These are phyloP conservation scores for Zaprionus nigranus DNA, from an alignment of 1,140 invertebrate species.

Conservation along the genomic window DNA sequence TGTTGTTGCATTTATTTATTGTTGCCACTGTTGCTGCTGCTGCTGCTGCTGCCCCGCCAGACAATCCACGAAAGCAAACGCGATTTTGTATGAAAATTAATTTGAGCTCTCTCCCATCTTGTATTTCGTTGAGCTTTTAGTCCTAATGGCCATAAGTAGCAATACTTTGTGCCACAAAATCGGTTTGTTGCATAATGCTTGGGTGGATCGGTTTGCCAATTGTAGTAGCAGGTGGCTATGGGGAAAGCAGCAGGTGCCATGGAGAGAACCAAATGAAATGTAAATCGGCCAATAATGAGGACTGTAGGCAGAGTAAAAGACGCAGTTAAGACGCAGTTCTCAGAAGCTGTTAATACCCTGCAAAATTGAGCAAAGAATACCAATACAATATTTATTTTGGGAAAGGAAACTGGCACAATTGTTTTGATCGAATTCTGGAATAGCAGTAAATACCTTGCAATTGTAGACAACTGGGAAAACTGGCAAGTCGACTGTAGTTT, in stretches of 20 bases:
- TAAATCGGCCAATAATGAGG: conserved; percentile 29
- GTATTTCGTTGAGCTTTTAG: conserved; percentile 71
- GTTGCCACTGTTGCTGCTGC: conserved; percentile 46
- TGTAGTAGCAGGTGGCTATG: not conserved
- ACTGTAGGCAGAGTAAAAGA: not conserved
- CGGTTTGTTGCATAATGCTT: conserved; percentile 17
- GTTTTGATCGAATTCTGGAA: no score
- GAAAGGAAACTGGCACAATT: no score
- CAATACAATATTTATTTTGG: no score
- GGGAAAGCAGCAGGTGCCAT: conserved; percentile 34
- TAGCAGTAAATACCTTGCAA: no score
- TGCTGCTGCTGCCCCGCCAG: not conserved
- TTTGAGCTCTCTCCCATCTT: conserved; percentile 70
- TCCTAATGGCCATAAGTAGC: conserved; percentile 75
- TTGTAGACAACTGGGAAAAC: not conserved
- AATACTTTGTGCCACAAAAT: conserved; percentile 56
- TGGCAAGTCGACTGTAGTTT: no score
- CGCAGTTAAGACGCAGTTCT: not conserved
- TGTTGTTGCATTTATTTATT: conserved; percentile 43
- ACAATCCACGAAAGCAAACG: conserved; percentile 49
- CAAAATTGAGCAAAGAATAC: not conserved
- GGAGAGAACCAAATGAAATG: conserved; percentile 12
- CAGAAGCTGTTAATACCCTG: not conserved
- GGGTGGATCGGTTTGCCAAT: conserved; percentile 12
- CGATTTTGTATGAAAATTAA: conserved; percentile 80